Evolutionary conservation across 2,797 vertebrate genomes (phyloP).

Genomic region (Acipenser transmontanus): DNA sequence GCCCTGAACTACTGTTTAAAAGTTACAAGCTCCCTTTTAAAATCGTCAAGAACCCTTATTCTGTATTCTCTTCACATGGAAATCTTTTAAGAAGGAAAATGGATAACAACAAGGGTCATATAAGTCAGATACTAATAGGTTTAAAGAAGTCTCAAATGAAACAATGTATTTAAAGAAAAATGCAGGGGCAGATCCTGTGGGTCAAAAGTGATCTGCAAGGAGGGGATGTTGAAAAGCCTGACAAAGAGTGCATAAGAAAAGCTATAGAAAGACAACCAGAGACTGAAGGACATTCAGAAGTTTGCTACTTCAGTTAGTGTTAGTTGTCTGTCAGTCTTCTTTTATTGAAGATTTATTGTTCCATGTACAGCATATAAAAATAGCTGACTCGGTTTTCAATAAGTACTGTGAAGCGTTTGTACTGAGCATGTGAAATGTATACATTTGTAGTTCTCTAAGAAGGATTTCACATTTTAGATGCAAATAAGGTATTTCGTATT

Average conservation of each 20-base stretch:
- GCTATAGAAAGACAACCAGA: neutral
- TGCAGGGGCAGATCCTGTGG: neutral
- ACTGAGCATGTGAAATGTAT: too few relatives aligned
- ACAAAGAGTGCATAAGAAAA: neutral
- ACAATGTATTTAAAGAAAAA: neutral
- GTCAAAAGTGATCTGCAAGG: slow-evolving; percentile 7
- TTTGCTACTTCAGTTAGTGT: neutral
- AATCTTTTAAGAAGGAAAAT: too few relatives aligned
- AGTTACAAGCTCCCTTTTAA: too few relatives aligned
- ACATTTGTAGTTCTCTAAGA: too few relatives aligned
- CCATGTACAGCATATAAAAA: neutral
- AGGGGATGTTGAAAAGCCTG: neutral
- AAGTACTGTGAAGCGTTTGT: too few relatives aligned
- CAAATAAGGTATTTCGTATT: too few relatives aligned
- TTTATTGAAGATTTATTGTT: neutral
- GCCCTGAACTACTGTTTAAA: too few relatives aligned
- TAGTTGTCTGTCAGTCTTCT: neutral
- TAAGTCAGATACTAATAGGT: slow-evolving; percentile 12
- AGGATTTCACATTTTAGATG: too few relatives aligned
- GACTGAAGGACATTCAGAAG: neutral
- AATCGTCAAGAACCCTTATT: too few relatives aligned
- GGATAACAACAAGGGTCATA: neutral
- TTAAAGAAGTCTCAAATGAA: slow-evolving; percentile 16
- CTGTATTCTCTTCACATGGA: too few relatives aligned
- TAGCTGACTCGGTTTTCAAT: too few relatives aligned